Evolutionary conservation across 1,140 invertebrate genomes (phyloP), one percentile per base, ranked within the genome.

Genomic region (Melanaphis sacchari): DNA sequence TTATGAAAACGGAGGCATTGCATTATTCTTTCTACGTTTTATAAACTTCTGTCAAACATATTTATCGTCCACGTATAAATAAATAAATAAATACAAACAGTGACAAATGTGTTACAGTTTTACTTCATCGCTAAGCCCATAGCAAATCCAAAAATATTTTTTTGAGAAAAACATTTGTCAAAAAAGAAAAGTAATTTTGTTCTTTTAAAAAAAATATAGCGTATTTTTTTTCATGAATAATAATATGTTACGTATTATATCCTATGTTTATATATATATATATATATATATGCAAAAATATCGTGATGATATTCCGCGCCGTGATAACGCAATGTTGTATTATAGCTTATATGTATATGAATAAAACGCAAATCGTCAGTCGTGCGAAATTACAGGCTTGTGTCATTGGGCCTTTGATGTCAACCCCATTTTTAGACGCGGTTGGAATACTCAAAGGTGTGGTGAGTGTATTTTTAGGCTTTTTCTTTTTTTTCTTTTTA

Each of bases 101-200:
- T 76, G 5, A 76, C 15, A n/a, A n/a, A 76, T 76, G n/a, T 76
- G n/a, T 76, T n/a, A 76, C n/a, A 36, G 59, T 76, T 76, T 76
- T n/a, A 76, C n/a, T 76, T 76, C n/a, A 15, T 76, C n/a, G 15
- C 59, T 76, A 15, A 76, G 18, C n/a, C 15, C 1, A 21, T 76
- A 15, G n/a, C 2, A 15, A 76, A 36, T 76, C n/a, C 15, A n/a
- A 76, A 76, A 36, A 76, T 76, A 76, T n/a, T 76, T 18, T 76
- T 76, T 76, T 22, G 9, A n/a, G 26, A 31, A 66, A 66, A 76
- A 76, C 59, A 76, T 76, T 76, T 76, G 31, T n/a, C 59, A 3
- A 76, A 76, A 76, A 76, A 66, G 59, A n/a, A 76, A 76, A 76
- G 59, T 76, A 76, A 76, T 76, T 76, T 76, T 76, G n/a, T 76